phyloP scores from a whole-genome alignment of 2,113 vertebrate species.

The pig (Sus scrofa) region T2T-Sscrofa CM000830.6:76193501-76194000 shows the following conservation, averaged over 20 bases:
- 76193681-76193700: constrained; percentile 27
- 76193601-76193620: constrained; percentile 44
- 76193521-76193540: constrained; percentile 47
- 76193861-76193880: not conserved
- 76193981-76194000: not conserved
- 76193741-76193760: not conserved
- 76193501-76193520: constrained; percentile 3
- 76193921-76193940: not conserved
- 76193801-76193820: not conserved
- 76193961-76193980: not conserved
- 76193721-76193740: not conserved
- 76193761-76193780: not conserved
- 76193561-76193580: not conserved
- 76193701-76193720: not conserved
- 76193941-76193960: not conserved
- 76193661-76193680: constrained; percentile 21
- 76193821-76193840: not conserved
- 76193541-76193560: constrained; percentile 41
- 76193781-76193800: not conserved
- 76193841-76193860: not conserved
- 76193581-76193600: constrained; percentile 41
- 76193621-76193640: constrained; percentile 29
- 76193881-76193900: not conserved
- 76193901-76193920: not conserved
- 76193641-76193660: not conserved